Evolutionary conservation across 2,797 vertebrate genomes (phyloP), one percentile per base, ranked within the genome.

Genomic region (Chelon auratus): DNA sequence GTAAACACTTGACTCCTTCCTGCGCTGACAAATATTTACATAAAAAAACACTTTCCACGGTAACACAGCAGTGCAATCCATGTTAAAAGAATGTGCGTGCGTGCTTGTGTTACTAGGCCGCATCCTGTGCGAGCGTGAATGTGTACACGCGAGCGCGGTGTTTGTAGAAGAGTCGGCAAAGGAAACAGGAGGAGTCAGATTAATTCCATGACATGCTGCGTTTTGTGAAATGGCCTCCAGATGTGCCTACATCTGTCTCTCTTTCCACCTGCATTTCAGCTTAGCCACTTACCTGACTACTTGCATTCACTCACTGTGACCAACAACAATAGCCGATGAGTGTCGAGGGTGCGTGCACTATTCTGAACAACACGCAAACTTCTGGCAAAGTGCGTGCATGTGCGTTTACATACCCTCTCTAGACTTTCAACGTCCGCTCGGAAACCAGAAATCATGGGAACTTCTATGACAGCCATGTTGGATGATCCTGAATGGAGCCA

Each of bases 401-500:
- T 40, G 52, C 20, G 40, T 64, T 54, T 24, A 62, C 90, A 1
- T 84, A 98, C 97, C 95, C 95, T 95, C 87, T 97, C 97, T 70
- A 98, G 93, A 86, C 96, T 97, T 89, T 97, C 96, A 0, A 96
- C 61, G 55, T 97, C 95, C 2, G 95, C 95, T 77, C 91, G 91
- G 84, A 98, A 98, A 4, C 97, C 96, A 0, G 97, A 97, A 75
- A 98, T 94, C 87, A 98, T 89, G 0, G 96, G 95, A 75, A 97
- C 95, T 75, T 97, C 97, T 68, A 98, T 72, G 65, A 99, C 96
- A 0, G 97, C 97, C 97, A 97, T 97, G 91, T 97, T 97, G 56
- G 97, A 98, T n/a, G 97, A 96, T 30, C 96, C 97, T 7, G 95
- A 94, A 63, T 97, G 96, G 54, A 98, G 94, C 97, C 97, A 99